Evolutionary conservation across 2,113 vertebrate genomes (phyloP), one percentile per base, ranked within the genome.

Genomic region (Gnathonemus echidnorhynchus): DNA sequence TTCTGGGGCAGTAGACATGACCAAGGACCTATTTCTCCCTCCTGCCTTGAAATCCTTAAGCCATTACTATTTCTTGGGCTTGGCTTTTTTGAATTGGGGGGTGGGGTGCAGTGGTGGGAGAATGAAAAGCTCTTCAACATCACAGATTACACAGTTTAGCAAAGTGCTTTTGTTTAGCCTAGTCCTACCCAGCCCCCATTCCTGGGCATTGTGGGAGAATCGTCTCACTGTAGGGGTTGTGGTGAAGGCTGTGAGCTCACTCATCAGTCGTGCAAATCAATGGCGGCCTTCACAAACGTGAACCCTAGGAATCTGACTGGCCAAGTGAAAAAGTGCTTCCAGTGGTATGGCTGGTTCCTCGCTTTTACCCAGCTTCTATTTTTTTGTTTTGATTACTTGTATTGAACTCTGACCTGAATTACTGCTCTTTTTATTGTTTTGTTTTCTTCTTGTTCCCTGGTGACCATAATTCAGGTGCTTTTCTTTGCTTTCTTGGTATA

Each of bases 261-360:
- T 95, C 95, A 95, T 96, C 95, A 96, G 93, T 93, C 90, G 93
- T 95, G 95, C 95, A 95, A 95, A 95, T 95, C 96, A 93, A 96
- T 94, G 94, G 95, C 91, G 93, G 92, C 92, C 95, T 94, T 95
- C 95, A 96, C 95, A 95, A 96, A 96, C 89, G 92, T 92, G 53
- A 92, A 94, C 92, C 94, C 94, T 93, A 94, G 93, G 95, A 95
- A 94, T 93, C 93, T 93, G 13, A 89, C 93, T 93, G 87, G 0
- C 93, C 92, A 89, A 90, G 89, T 94, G 94, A 95, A 95, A 94
- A 94, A 93, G 93, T 94, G 94, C 93, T 92, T 92, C 91, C 91
- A 89, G 52, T 21, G 9, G 27, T 91, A 91, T 94, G 93, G 94
- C 94, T 94, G 94, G 93, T 95, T 93, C 94, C 94, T 94, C 94